phyloP scores from a whole-genome alignment of 2,888 invertebrate genomes.

The Torymus auratus region DNA sequence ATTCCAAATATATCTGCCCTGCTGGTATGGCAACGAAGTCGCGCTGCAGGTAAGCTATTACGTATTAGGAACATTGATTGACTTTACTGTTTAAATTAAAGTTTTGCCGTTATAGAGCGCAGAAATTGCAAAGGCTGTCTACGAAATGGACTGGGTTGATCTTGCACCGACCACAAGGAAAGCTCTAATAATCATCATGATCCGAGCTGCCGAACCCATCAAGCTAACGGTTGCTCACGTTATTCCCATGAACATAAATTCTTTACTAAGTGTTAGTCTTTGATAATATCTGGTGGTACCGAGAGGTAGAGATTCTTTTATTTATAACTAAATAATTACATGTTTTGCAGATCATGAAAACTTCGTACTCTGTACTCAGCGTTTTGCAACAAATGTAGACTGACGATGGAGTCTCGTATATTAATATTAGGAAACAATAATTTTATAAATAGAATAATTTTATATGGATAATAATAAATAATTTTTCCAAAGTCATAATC shows the following conservation, averaged over 20 bases:
- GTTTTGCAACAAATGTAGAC: slow-evolving; percentile 35
- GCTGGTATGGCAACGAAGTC: slow-evolving; percentile 58
- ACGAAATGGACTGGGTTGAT: slow-evolving; percentile 47
- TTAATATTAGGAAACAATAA: no score
- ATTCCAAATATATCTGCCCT: slow-evolving; percentile 54
- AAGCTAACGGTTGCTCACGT: slow-evolving; percentile 1
- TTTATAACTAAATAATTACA: background rate
- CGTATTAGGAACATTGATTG: no score
- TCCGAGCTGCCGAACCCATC: slow-evolving; percentile 32
- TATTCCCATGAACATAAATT: slow-evolving; percentile 35
- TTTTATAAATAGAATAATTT: no score
- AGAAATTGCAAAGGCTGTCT: slow-evolving; percentile 38
- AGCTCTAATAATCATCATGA: slow-evolving; percentile 46
- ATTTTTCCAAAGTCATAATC: no score
- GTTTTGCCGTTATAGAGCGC: slow-evolving; percentile 36
- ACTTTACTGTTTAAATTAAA: background rate
- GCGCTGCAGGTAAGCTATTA: slow-evolving; percentile 43
- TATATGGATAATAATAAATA: no score
- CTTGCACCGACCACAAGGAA: slow-evolving; percentile 18
- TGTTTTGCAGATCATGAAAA: slow-evolving; percentile 46
- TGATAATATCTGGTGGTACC: no score
- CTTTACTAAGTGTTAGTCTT: slow-evolving; percentile 36
- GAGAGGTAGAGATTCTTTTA: background rate
- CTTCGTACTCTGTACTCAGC: slow-evolving; percentile 44
- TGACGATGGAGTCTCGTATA: no score